Evolutionary conservation across 2,888 invertebrate genomes (phyloP).

Genomic region (Biston betularia): DNA sequence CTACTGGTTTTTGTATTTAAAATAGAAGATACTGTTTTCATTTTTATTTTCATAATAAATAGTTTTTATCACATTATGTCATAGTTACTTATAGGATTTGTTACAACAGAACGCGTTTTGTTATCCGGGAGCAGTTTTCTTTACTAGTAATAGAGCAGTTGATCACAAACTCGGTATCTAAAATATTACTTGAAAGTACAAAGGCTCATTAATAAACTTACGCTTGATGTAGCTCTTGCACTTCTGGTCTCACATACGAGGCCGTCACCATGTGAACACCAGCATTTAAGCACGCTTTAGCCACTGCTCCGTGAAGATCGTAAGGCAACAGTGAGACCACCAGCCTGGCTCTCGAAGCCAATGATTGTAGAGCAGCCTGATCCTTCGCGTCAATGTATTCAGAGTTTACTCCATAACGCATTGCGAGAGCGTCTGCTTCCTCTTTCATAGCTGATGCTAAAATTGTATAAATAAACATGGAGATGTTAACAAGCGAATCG

Average conservation of each 20-base stretch:
- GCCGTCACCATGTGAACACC: conserved; percentile 98
- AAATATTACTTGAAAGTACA: not conserved
- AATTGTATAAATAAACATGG: conserved; percentile 26
- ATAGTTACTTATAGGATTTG: too few relatives aligned
- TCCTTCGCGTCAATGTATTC: conserved; percentile 94
- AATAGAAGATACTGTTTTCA: too few relatives aligned
- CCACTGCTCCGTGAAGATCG: conserved; percentile 94
- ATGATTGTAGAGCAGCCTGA: conserved; percentile 88
- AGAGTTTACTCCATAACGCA: conserved; percentile 91
- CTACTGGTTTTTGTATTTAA: too few relatives aligned
- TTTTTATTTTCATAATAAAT: too few relatives aligned
- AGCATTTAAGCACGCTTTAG: conserved; percentile 94
- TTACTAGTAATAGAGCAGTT: too few relatives aligned
- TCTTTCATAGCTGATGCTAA: conserved; percentile 93
- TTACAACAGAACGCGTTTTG: too few relatives aligned
- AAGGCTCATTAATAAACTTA: conserved; percentile 66
- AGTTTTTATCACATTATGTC: too few relatives aligned
- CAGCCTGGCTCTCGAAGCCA: conserved; percentile 91
- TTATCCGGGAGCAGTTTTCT: too few relatives aligned
- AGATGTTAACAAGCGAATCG: not conserved
- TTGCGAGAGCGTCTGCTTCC: conserved; percentile 94
- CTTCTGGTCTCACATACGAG: conserved; percentile 95
- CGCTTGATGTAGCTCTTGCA: conserved; percentile 92
- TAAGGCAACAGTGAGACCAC: conserved; percentile 97
- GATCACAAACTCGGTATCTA: too few relatives aligned